Base-by-base conservation (phyloP, 1,140 invertebrate species). In the Leptopilina boulardi region DNA sequence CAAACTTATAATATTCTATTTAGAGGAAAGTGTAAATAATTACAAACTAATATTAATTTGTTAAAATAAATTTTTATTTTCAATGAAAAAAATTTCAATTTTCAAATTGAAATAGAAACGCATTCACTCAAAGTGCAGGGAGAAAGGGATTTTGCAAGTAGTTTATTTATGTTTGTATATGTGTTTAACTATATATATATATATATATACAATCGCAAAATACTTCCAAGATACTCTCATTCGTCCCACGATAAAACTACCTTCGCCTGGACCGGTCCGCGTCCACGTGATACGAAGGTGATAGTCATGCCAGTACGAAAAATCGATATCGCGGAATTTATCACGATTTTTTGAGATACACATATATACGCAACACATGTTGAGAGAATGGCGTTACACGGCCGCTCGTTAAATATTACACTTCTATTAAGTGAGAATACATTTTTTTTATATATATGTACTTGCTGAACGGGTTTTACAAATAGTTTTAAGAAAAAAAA, bases 321-420 rank as follows among this genome's bases (percentile, higher is more conserved):
- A 81, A 77, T 77, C 77, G 51, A 83, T 81, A 30, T 42, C 23
- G 19, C 21, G 70, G 70, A 80, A 76, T 72, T 56, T 47, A 47
- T 81, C 13, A 82, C 47, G 2, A 75, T 26, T 76, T 76, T 76
- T 47, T 38, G 5, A 21, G 26, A 76, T 76, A 71, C 13, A 30
- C 13, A 59, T 23, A 30, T 10, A 59, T 3, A 13, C 9, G 10
- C 18, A 38, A 21, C 18, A 59, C 18, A 59, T n/a, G n/a, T n/a
- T n/a, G 47, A 66, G 10, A 66, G 3, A 66, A 66, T n/a, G 23
- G n/a, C 59, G 59, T 66, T 19, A 38, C 8, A n/a, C 3, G 30
- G 23, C 13, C 10, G 15, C 26, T 66, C 15, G 59, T 66, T 66
- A 30, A 15, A 66, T 30, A 30, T 30, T 30, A 13, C 3, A 54